Evolutionary conservation across 2,888 invertebrate genomes (phyloP).

Genomic region (Diarsia rubi): DNA sequence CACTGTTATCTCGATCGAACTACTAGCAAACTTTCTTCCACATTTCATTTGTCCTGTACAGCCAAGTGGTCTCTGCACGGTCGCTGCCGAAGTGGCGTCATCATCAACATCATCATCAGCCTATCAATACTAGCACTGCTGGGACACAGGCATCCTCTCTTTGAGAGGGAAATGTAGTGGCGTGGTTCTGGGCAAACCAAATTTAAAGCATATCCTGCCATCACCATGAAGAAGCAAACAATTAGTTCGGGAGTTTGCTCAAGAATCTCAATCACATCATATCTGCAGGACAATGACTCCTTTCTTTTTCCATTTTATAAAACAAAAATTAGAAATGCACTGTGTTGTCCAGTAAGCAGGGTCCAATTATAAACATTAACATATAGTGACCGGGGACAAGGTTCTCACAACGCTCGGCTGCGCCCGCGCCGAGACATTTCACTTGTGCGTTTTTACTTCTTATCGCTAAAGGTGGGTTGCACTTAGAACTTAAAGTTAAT

Average conservation of each 20-base stretch:
- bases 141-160: too few relatives aligned
- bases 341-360: conserved; percentile 37
- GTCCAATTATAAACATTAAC: conserved; percentile 76
- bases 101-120: too few relatives aligned
- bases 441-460: conserved; percentile 73
- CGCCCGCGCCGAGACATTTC: conserved; percentile 81
- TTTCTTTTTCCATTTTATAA: neutral
- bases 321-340: conserved; percentile 22
- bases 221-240: neutral
- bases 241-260: neutral
- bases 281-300: conserved; percentile 2
- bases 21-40: neutral
- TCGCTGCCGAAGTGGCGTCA: too few relatives aligned
- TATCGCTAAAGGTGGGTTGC: conserved; percentile 63
- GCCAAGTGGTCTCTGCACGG: neutral
- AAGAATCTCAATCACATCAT: neutral
- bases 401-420: conserved; percentile 85
- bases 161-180: too few relatives aligned
- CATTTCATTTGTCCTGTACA: neutral
- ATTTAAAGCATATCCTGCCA: neutral
- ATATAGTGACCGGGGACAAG: conserved; percentile 81
- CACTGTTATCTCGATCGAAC: neutral
- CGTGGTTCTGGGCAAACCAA: neutral
- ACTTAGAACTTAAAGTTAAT: conserved; percentile 44
- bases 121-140: too few relatives aligned